A percentile compares a stretch with the other conserved stretches of the same genome.
Evolutionary conservation across 2,113 vertebrate species (phyloP).

Genomic region (Procavia capensis): DNA sequence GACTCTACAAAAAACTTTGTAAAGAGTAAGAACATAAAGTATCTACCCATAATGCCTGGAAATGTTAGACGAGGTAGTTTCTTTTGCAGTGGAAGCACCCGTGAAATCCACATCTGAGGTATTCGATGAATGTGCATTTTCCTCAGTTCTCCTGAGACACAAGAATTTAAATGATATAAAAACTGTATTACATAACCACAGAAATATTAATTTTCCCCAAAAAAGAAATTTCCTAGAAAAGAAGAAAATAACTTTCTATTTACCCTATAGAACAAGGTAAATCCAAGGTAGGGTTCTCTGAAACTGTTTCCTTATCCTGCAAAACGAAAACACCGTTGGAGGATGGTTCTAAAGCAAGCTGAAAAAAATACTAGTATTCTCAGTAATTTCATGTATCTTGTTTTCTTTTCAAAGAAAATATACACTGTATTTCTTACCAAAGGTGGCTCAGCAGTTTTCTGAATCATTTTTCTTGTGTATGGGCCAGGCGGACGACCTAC

Average conservation of each 20-base stretch:
- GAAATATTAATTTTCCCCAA: conserved; percentile 57
- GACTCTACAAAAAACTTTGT: conserved; percentile 14
- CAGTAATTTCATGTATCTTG: background rate
- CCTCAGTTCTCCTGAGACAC: conserved; percentile 90
- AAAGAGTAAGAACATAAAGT: conserved; percentile 46
- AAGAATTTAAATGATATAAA: conserved; percentile 70
- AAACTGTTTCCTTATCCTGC: conserved; percentile 87
- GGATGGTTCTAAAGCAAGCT: background rate
- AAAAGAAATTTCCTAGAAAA: conserved; percentile 53
- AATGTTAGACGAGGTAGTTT: conserved; percentile 99
- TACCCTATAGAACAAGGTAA: conserved; percentile 93
- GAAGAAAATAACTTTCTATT: conserved; percentile 71
- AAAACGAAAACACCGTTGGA: conserved; percentile 35
- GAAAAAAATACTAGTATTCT: conserved; percentile 32
- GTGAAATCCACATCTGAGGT: conserved; percentile 97
- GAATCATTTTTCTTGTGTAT: conserved; percentile 91
- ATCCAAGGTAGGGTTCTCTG: conserved; percentile 91
- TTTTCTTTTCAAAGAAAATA: conserved; percentile 13
- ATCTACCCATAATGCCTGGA: conserved; percentile 96
- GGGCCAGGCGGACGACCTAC: conserved; percentile 91
- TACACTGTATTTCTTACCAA: conserved; percentile 84
- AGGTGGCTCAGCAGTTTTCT: conserved; percentile 88
- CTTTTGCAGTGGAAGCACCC: conserved; percentile 95
- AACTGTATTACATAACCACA: conserved; percentile 72
- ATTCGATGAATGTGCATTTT: conserved; percentile 92